phyloP scores from a whole-genome alignment of 1,140 invertebrate genomes.

The Tetranychus urticae region DNA sequence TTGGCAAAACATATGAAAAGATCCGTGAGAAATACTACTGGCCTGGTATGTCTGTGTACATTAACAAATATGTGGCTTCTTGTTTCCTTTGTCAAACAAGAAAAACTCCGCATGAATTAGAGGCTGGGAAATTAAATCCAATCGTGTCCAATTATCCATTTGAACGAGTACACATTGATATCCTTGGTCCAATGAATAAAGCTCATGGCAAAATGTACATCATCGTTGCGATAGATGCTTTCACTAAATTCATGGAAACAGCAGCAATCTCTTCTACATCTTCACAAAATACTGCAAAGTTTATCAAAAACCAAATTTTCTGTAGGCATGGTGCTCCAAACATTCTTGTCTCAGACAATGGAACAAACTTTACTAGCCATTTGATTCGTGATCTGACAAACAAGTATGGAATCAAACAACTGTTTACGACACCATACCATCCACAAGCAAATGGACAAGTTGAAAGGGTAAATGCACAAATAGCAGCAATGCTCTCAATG shows the following conservation, averaged over 20 bases:
- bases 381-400: background rate
- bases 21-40: too few species aligned
- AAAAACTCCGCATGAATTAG: conserved; percentile 5
- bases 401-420: background rate
- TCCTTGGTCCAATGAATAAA: conserved; percentile 14
- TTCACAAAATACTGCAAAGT: conserved; percentile 12
- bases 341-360: too few species aligned
- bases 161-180: conserved; percentile 16
- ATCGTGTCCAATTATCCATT: background rate
- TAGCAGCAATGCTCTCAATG: conserved; percentile 3
- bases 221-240: conserved; percentile 15
- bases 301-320: conserved; percentile 12
- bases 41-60: too few species aligned
- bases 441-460: too few species aligned
- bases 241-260: conserved; percentile 16
- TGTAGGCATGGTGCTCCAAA: conserved; percentile 7
- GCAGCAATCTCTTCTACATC: conserved; percentile 11
- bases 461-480: conserved; percentile 11
- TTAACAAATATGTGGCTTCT: conserved; percentile 6
- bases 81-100: conserved; percentile 11
- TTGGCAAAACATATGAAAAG: background rate
- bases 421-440: background rate
- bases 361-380: conserved; percentile 6
- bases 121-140: conserved; percentile 2
- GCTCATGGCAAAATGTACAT: conserved; percentile 14